Evolutionary conservation across 1,140 invertebrate genomes (phyloP).

Genomic region (Drosophila setifemur): DNA sequence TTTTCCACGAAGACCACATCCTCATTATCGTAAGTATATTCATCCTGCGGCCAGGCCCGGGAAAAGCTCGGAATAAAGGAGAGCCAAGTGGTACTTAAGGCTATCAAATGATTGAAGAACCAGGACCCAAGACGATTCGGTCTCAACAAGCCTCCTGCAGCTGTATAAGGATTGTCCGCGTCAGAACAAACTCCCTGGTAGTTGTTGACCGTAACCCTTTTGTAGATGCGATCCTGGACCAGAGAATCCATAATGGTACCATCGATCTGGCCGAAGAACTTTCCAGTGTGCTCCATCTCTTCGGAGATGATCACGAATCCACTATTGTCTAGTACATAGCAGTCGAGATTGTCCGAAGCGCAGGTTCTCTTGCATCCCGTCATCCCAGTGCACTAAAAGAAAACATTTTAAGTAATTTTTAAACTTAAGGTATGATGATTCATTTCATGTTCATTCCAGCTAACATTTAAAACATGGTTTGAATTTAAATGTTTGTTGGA

Average conservation of each 20-base stretch:
- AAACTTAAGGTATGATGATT: too few species aligned
- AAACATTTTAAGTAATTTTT: neutral
- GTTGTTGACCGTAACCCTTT: conserved; percentile 92
- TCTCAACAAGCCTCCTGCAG: conserved; percentile 77
- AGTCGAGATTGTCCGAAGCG: conserved; percentile 92
- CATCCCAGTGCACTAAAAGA: conserved; percentile 87
- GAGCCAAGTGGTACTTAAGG: conserved; percentile 69
- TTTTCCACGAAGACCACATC: conserved; percentile 73
- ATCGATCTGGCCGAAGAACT: conserved; percentile 96
- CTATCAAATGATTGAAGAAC: conserved; percentile 72
- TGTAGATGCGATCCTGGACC: conserved; percentile 94
- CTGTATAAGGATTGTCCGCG: conserved; percentile 88
- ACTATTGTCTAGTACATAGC: conserved; percentile 96
- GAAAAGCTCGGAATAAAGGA: conserved; percentile 64
- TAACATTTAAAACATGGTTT: too few species aligned
- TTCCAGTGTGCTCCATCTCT: conserved; percentile 90
- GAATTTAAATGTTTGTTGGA: too few species aligned
- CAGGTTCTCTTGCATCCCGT: conserved; percentile 91
- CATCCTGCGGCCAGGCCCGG: conserved; percentile 78
- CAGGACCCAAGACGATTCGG: conserved; percentile 66
- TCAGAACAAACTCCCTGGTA: conserved; percentile 94
- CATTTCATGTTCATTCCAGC: too few species aligned
- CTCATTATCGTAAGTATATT: conserved; percentile 78
- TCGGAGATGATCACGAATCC: conserved; percentile 97
- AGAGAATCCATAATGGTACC: conserved; percentile 97